Evolutionary conservation across 2,113 vertebrate species (phyloP), one percentile per base, ranked within the genome.

Genomic region (Eolophus roseicapilla): DNA sequence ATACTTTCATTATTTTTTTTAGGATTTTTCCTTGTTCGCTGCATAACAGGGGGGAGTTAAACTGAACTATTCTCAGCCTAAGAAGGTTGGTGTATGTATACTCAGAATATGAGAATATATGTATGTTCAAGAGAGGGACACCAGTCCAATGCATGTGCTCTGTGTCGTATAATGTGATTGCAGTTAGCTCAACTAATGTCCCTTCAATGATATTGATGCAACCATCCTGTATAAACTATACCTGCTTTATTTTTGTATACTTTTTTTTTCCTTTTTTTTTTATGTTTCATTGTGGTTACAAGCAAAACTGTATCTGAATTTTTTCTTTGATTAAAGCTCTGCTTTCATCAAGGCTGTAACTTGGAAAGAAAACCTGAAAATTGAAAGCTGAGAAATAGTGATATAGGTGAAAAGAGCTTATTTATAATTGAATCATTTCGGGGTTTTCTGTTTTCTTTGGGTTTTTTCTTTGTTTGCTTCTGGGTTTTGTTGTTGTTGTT

Each of bases 31-130:
- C 5, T 60, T 75, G 7, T n/a, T 89, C 5, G 9, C 13, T 49
- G 27, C 9, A 15, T 39, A 75, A 24, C 6, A 39, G 5, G 4
- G 13, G 39, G 37, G 37, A 47, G 7, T 41, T 65, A 80, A 65
- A 65, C 2, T 25, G 41, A 80, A 29, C 52, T 83, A 39, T 33
- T 76, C 27, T 17, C 28, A 49, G 14, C 2, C 57, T 67, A 41
- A 43, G 39, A 64, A 90, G n/a, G 15, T 33, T 2, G 1, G 19
- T 1, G 1, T 20, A 37, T 7, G 1, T 47, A 27, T 28, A 53
- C 9, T 23, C 14, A 43, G 37, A 74, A 69, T n/a, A 35, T 4
- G 17, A 43, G n/a, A 82, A 74, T 31, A 29, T 3, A 13, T 47
- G 19, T 49, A 15, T 3, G 0, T 52, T 75, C 50, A 60, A 3